A percentile compares a stretch with the other conserved stretches of the same genome.
phyloP scores from a whole-genome alignment of 2,113 vertebrate species.

The Hoplias malabaricus region DNA sequence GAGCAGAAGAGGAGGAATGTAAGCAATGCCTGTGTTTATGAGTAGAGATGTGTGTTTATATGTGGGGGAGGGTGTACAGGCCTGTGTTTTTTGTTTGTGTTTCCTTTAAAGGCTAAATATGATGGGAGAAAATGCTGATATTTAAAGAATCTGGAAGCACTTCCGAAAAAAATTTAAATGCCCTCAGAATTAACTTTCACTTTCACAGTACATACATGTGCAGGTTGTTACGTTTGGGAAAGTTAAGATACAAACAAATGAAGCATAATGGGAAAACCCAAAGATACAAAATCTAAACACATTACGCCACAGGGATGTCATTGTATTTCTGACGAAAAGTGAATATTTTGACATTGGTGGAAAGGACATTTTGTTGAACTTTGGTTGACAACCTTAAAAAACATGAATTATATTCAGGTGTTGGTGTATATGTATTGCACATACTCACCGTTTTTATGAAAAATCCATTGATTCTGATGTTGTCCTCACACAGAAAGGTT shows the following conservation, averaged over 20 bases:
- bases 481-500: slow-evolving; percentile 64
- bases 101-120: neutral
- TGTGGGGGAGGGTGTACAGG: too few species aligned
- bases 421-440: neutral
- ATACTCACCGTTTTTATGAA: slow-evolving; percentile 75
- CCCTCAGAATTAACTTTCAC: neutral
- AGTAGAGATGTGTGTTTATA: slow-evolving; percentile 52
- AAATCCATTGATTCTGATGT: slow-evolving; percentile 66
- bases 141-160: too few species aligned
- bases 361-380: too few species aligned
- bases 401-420: neutral
- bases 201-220: neutral
- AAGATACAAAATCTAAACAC: too few species aligned
- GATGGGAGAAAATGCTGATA: too few species aligned
- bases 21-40: neutral
- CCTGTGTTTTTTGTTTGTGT: slow-evolving; percentile 29
- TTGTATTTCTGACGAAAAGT: too few species aligned
- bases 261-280: too few species aligned
- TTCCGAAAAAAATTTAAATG: too few species aligned
- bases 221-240: neutral
- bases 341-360: too few species aligned
- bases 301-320: too few species aligned
- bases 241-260: too few species aligned
- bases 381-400: too few species aligned
- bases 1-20: neutral